Evolutionary conservation across 1,140 invertebrate genomes (phyloP).

Genomic region (Formica selysi): DNA sequence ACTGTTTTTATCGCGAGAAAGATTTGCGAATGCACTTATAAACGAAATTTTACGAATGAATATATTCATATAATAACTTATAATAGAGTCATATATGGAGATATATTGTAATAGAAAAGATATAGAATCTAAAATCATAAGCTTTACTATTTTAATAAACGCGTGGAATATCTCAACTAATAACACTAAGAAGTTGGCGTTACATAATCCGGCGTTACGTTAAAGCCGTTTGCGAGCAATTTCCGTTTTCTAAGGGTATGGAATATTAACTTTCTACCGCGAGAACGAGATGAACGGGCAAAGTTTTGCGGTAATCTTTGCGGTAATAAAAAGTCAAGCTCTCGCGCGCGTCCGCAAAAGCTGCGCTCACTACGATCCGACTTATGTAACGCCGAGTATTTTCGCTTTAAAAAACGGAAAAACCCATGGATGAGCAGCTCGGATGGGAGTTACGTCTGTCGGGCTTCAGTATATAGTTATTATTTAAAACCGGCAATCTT

Average conservation of each 20-base stretch:
- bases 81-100: background rate
- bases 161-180: background rate
- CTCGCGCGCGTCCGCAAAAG: constrained; percentile 27
- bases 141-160: background rate
- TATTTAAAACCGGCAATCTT: constrained; percentile 62
- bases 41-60: background rate
- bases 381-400: constrained; percentile 38
- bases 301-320: constrained; percentile 43
- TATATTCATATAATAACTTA: background rate
- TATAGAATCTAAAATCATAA: background rate
- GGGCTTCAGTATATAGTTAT: constrained; percentile 49
- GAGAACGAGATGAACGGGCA: background rate
- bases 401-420: constrained; percentile 45
- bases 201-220: constrained; percentile 23
- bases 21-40: background rate
- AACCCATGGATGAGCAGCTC: background rate
- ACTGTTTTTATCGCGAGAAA: background rate
- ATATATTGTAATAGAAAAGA: background rate
- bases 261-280: constrained; percentile 30
- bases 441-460: constrained; percentile 31
- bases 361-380: background rate
- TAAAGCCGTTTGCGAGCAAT: constrained; percentile 6
- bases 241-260: background rate
- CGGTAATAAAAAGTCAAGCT: constrained; percentile 32
- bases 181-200: background rate